Percentiles rank a stretch among this genome's conserved stretches.
These are phyloP conservation scores for Drosophila trapezifrons DNA, from an alignment of 1,140 invertebrate species.

Conservation along the genomic window DNA sequence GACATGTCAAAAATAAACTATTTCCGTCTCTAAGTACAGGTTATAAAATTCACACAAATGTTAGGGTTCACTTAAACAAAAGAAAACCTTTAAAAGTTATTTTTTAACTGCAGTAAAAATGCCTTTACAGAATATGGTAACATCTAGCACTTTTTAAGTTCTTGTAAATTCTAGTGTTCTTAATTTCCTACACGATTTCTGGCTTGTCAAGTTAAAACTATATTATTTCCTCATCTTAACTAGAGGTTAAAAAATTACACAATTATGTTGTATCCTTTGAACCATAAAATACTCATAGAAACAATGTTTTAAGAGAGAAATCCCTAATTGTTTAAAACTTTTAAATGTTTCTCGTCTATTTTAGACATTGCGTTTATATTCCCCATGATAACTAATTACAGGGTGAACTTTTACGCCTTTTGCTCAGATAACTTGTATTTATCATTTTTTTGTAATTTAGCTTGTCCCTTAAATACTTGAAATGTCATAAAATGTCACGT, in stretches of 20 bases:
- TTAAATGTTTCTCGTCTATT: too few relatives aligned
- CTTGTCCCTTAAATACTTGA: slow-evolving; percentile 25
- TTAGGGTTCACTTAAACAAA: neutral
- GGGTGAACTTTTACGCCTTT: neutral
- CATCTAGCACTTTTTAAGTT: too few relatives aligned
- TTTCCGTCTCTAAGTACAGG: neutral
- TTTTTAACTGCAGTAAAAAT: too few relatives aligned
- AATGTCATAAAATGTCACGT: slow-evolving; percentile 69
- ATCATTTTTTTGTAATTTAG: neutral
- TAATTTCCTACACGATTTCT: neutral
- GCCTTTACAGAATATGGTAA: too few relatives aligned
- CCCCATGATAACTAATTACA: neutral
- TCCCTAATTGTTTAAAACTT: neutral
- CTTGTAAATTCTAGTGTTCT: neutral
- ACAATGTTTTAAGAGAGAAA: neutral
- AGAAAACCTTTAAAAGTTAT: neutral
- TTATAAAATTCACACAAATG: neutral
- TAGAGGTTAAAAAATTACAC: neutral
- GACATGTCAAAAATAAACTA: neutral
- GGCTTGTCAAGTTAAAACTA: neutral
- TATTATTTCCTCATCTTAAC: neutral
- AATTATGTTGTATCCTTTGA: too few relatives aligned
- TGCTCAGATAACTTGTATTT: neutral
- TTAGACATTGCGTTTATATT: neutral
- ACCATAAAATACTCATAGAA: neutral